phyloP scores from a whole-genome alignment of 2,797 vertebrate species.

The Hemitrygon akajei region DNA sequence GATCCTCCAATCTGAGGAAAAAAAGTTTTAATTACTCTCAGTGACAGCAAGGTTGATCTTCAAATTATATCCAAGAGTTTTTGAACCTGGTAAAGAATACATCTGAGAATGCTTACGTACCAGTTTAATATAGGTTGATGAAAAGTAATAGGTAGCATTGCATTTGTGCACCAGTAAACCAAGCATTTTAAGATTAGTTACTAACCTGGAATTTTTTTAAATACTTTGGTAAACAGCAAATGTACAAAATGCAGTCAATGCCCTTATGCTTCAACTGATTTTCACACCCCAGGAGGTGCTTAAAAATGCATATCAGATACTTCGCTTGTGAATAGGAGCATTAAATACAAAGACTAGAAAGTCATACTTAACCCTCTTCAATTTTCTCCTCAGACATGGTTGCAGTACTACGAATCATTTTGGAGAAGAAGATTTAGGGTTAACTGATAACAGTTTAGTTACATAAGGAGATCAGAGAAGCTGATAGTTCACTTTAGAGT shows the following conservation, averaged over 20 bases:
- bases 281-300: not conserved
- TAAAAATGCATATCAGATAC: not conserved
- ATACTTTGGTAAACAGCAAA: not conserved
- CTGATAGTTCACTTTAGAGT: not conserved
- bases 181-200: not conserved
- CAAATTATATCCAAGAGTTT: not conserved
- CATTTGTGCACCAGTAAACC: not conserved
- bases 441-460: not conserved
- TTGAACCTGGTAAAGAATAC: not conserved
- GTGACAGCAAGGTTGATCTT: not conserved
- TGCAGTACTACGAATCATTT: not conserved
- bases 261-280: not conserved
- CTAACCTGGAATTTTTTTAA: not conserved
- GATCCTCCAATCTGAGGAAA: slow-evolving; percentile 72
- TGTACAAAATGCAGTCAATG: not conserved
- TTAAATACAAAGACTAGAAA: not conserved
- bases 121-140: not conserved
- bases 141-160: not conserved
- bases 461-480: not conserved
- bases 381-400: not conserved
- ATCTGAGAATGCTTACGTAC: not conserved
- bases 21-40: not conserved
- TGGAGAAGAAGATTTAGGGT: not conserved
- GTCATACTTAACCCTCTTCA: not conserved
- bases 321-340: not conserved